Conservation (phyloP, 2,797 vertebrate genomes). For the Neomorphus geoffroyi region DNA sequence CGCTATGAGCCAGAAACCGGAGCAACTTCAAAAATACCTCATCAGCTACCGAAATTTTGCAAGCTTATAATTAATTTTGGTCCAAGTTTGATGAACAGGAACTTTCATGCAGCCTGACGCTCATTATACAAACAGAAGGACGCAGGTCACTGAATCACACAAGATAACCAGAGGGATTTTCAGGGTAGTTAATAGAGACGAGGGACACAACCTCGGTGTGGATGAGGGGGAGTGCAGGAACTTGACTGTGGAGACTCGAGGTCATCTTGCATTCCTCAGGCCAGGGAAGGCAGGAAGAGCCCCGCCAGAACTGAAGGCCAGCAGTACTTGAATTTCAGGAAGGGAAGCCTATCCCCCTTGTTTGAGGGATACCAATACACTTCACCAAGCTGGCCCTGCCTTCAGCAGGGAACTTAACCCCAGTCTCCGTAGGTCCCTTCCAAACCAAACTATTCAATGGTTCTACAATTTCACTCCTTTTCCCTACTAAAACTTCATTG, state of each 20-base stretch:
- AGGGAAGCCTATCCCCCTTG: not conserved
- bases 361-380: not conserved
- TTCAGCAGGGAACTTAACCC: not conserved
- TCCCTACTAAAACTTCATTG: not conserved
- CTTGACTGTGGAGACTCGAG: not conserved
- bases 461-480: not conserved
- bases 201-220: not conserved
- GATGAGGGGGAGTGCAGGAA: not conserved
- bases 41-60: not conserved
- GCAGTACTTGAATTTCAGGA: not conserved
- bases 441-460: not conserved
- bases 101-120: not conserved
- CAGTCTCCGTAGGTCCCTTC: not conserved
- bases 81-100: not conserved
- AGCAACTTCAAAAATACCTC: not conserved
- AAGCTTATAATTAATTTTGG: not conserved
- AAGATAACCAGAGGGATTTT: constrained; percentile 25
- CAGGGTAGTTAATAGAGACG: not conserved
- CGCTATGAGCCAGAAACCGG: not conserved
- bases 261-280: not conserved
- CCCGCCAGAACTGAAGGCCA: not conserved
- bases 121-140: not conserved
- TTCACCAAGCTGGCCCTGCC: too few species aligned
- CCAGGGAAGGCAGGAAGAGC: not conserved
- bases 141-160: constrained; percentile 9